phyloP scores from a whole-genome alignment of 2,797 vertebrate genomes.

The Lithobates pipiens region DNA sequence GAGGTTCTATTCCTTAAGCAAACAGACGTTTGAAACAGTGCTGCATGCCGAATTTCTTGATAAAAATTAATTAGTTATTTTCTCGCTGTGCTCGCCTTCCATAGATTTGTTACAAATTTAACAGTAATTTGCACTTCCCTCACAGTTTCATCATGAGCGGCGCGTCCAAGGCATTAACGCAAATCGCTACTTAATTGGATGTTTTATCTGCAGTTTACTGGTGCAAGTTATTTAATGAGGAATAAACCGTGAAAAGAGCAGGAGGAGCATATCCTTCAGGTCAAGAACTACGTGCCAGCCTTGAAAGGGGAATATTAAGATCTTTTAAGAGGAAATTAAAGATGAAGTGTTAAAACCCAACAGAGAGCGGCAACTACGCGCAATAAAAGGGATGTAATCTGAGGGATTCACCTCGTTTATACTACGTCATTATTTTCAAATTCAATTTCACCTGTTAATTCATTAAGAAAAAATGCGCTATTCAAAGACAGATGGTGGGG shows the following conservation, averaged over 20 bases:
- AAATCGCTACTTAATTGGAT: slow-evolving; percentile 63
- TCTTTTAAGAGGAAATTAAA: slow-evolving; percentile 50
- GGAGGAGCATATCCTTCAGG: slow-evolving; percentile 55
- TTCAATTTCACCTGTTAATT: background rate
- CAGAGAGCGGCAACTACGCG: background rate
- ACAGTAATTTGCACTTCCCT: slow-evolving; percentile 62
- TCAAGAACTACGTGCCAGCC: slow-evolving; percentile 51
- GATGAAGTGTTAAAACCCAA: slow-evolving; percentile 9
- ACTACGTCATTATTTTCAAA: background rate
- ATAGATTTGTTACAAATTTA: slow-evolving; percentile 62
- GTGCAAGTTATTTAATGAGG: slow-evolving; percentile 62
- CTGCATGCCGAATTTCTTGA: slow-evolving; percentile 55
- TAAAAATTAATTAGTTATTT: slow-evolving; percentile 63
- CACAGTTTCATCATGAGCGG: slow-evolving; percentile 55
- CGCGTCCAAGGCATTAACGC: slow-evolving; percentile 59
- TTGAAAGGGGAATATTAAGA: slow-evolving; percentile 37
- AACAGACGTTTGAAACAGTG: slow-evolving; percentile 51
- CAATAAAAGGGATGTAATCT: background rate
- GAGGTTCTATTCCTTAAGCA: slow-evolving; percentile 50
- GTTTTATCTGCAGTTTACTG: slow-evolving; percentile 62
- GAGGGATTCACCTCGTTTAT: background rate
- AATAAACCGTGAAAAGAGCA: slow-evolving; percentile 60
- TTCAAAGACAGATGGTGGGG: background rate
- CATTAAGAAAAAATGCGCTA: background rate
- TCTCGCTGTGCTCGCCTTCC: slow-evolving; percentile 51